These are phyloP conservation scores for Ceratosolen fusciceps DNA, from an alignment of 1,140 invertebrate species.

Conservation along the genomic window DNA sequence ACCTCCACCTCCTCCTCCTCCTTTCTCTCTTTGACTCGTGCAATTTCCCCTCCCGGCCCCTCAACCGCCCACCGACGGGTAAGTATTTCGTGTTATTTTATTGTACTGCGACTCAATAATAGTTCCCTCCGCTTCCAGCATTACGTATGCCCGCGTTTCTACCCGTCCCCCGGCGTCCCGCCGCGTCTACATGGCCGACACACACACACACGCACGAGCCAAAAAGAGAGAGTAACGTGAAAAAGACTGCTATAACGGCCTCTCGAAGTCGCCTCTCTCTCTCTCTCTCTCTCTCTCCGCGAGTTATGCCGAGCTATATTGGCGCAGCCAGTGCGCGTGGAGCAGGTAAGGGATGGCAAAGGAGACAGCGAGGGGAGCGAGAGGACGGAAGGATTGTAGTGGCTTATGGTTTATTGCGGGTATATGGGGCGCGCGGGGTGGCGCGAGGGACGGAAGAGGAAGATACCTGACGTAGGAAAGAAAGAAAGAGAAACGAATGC, in stretches of 20 bases:
- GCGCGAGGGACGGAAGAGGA: no score
- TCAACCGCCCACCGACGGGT: constrained; percentile 43
- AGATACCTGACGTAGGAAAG: constrained; percentile 11
- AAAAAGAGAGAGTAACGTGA: no score
- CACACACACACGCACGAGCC: no score
- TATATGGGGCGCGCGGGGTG: no score
- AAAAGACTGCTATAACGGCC: constrained; percentile 36
- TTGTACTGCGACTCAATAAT: constrained; percentile 71
- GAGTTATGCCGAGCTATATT: constrained; percentile 3
- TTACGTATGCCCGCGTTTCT: constrained; percentile 63
- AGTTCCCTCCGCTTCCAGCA: constrained; percentile 57
- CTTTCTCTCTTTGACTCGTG: constrained; percentile 28
- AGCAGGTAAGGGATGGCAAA: background rate
- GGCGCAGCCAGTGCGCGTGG: background rate
- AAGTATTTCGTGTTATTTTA: constrained; percentile 72
- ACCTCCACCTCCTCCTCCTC: no score
- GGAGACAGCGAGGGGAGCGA: background rate
- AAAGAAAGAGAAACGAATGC: constrained; percentile 41
- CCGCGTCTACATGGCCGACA: no score
- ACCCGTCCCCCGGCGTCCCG: constrained; percentile 12
- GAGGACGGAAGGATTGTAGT: constrained; percentile 31
- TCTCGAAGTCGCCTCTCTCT: constrained; percentile 7
- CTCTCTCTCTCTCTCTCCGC: no score
- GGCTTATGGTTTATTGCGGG: constrained; percentile 46
- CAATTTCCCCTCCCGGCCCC: background rate